Conservation (phyloP, 1,140 invertebrate genomes). For the Zaprionus nigranus region DNA sequence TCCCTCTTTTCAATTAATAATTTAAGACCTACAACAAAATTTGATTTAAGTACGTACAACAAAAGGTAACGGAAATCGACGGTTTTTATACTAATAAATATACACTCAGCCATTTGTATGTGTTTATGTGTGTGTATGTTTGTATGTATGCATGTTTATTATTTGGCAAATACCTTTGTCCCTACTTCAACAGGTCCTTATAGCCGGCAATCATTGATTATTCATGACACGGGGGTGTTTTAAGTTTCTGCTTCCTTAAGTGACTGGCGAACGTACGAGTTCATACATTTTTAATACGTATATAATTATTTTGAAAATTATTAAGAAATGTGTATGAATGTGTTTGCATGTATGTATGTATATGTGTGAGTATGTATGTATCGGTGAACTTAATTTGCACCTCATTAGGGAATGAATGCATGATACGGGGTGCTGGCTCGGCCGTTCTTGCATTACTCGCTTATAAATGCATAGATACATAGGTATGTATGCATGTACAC, state of each 20-base stretch:
- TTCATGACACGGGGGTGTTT: neutral
- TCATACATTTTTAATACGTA: neutral
- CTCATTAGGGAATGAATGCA: no score
- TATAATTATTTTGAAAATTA: neutral
- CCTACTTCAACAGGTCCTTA: neutral
- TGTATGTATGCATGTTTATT: neutral
- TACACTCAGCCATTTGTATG: neutral
- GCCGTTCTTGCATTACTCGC: no score
- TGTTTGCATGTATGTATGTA: neutral
- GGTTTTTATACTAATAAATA: neutral
- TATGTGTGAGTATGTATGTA: neutral
- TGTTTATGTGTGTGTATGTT: neutral
- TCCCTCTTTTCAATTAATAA: neutral
- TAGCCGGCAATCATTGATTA: slow-evolving; percentile 2
- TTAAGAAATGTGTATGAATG: neutral
- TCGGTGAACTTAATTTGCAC: neutral
- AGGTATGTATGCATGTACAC: neutral
- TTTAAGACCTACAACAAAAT: neutral
- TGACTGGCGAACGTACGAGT: neutral
- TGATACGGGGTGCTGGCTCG: no score
- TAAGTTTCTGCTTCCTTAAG: neutral
- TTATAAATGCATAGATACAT: neutral
- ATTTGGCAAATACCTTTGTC: neutral
- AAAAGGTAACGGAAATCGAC: neutral
- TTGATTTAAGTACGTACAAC: neutral